A percentile compares a stretch with the other conserved stretches of the same genome.
These are phyloP conservation scores for Ceratina australensis DNA, from an alignment of 1,140 invertebrate species.

Conservation along the genomic window DNA sequence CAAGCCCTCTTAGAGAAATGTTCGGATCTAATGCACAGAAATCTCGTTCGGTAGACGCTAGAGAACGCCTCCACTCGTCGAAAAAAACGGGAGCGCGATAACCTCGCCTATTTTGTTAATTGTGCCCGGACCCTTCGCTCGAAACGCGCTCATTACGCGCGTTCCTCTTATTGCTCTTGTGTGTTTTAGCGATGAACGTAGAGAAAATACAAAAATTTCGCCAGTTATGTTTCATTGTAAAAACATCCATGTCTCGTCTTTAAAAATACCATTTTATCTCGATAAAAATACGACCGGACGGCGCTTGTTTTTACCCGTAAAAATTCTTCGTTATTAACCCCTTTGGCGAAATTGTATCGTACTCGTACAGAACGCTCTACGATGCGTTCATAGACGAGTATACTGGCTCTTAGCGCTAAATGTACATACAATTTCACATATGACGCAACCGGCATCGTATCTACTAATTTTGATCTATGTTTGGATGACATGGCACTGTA, in stretches of 20 bases:
- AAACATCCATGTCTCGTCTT: too few relatives aligned
- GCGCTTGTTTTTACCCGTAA: too few relatives aligned
- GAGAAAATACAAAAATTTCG: not conserved
- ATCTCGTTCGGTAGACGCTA: conserved; percentile 5
- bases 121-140: not conserved
- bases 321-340: too few relatives aligned
- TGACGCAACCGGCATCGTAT: not conserved
- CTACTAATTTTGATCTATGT: not conserved
- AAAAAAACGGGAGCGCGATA: not conserved
- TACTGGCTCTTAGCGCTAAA: not conserved
- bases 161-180: conserved; percentile 15
- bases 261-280: not conserved
- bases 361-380: too few relatives aligned
- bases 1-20: conserved; percentile 3
- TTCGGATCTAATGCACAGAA: conserved; percentile 22
- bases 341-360: too few relatives aligned
- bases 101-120: conserved; percentile 22
- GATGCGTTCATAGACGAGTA: too few relatives aligned
- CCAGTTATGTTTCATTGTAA: too few relatives aligned
- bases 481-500: not conserved
- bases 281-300: not conserved
- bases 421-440: too few relatives aligned
- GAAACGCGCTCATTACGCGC: conserved; percentile 17
- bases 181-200: not conserved
- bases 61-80: not conserved